A percentile compares a stretch with the other conserved stretches of the same genome.
phyloP scores from a whole-genome alignment of 2,888 invertebrate genomes.

The Synergus japonicus region DNA sequence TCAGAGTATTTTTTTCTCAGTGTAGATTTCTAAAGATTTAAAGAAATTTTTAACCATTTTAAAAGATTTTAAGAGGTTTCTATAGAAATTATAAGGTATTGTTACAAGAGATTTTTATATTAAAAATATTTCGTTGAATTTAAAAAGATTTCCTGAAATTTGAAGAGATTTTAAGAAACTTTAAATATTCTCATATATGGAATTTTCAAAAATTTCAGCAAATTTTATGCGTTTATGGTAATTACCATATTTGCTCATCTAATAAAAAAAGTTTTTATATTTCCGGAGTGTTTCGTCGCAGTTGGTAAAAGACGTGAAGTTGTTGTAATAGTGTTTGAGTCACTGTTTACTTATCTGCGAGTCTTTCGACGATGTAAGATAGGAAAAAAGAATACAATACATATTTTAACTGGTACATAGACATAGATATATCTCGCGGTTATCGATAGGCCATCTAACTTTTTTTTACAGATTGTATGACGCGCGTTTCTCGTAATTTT shows the following conservation, averaged over 20 bases:
- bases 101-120: no score
- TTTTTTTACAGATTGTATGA: neutral
- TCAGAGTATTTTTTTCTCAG: no score
- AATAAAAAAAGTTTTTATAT: neutral
- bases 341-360: neutral
- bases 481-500: neutral
- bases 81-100: no score
- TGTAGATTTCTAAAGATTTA: no score
- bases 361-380: neutral
- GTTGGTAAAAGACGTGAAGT: neutral
- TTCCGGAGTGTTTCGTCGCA: neutral
- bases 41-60: no score
- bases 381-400: neutral
- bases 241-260: neutral
- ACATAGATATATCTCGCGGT: neutral
- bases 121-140: no score
- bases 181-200: no score
- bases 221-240: no score
- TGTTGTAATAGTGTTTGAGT: neutral
- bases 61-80: no score
- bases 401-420: neutral
- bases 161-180: no score
- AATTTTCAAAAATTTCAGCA: no score
- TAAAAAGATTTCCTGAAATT: no score
- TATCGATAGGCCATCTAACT: conserved; percentile 13